A percentile compares a stretch with the other conserved stretches of the same genome.
Conservation (phyloP, 2,113 vertebrate species). For the Nycticryphes semicollaris region DNA sequence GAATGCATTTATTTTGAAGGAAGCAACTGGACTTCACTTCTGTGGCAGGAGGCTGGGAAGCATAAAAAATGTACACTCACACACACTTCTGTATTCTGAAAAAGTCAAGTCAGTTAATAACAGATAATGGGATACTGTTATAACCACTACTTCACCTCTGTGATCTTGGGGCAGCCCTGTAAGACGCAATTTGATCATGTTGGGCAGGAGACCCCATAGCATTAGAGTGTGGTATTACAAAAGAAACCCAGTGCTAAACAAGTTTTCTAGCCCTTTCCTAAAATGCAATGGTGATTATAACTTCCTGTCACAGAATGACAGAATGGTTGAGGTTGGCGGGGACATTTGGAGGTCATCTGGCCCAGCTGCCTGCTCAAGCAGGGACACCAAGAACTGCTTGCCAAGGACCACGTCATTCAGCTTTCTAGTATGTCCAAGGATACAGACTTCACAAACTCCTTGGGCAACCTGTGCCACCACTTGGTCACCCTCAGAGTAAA, state of each 20-base stretch:
- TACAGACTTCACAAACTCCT: background rate
- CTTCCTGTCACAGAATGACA: background rate
- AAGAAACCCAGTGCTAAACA: background rate
- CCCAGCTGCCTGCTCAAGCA: background rate
- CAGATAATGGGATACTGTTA: background rate
- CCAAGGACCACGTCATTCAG: background rate
- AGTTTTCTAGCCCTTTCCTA: background rate
- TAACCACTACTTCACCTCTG: background rate
- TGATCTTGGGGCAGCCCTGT: background rate
- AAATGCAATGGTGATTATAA: background rate
- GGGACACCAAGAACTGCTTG: background rate
- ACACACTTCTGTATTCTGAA: background rate
- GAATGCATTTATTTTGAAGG: background rate
- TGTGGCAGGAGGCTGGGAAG: background rate
- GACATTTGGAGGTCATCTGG: background rate
- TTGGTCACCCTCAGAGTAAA: background rate
- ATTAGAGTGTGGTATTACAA: background rate
- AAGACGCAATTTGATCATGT: background rate
- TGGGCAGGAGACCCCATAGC: background rate
- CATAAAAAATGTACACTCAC: background rate
- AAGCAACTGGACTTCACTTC: background rate
- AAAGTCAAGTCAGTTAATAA: background rate
- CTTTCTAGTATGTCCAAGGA: background rate
- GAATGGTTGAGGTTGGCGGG: background rate
- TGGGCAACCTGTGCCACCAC: background rate